Base-by-base conservation (phyloP, 1,140 invertebrate genomes). In the Drosophila pectinifera region DNA sequence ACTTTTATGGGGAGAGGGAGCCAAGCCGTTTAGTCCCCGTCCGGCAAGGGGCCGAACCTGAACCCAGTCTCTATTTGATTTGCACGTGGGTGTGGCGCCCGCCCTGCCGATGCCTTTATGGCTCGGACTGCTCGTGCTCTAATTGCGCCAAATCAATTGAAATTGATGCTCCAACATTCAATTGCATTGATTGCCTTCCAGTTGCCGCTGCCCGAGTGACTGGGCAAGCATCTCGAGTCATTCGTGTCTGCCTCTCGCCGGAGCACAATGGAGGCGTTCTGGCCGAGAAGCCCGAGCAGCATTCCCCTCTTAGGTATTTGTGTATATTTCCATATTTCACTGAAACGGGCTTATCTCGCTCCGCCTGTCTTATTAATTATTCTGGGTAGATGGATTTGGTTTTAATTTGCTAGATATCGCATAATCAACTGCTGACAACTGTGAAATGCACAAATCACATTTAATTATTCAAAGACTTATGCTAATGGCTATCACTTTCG, bases 101-200 rank as follows among this genome's bases (percentile, higher is more conserved):
- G 31, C 26, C 39, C 24, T 34, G 20, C 38, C 36, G 22, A 22
- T 56, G 34, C 64, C 64, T 70, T 45, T 31, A 51, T 28, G 56
- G 48, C 34, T 54, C 72, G 11, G 3, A 24, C 45, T 31, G 51
- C 53, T 65, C 39, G 73, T 68, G 75, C 56, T 73, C 34, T 80
- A 83, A 84, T 79, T 80, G 80, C 64, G 46, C 49, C 39, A 63
- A 82, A 63, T 78, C 62, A 83, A 82, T 82, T 83, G 80, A 78
- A 61, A 83, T 83, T 82, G 79, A 78, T 81, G 78, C 79, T 54
- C 63, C 73, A 55, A 58, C 62, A 65, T 70, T 69, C 63, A 75
- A 80, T 77, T 79, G 36, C 56, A 80, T 77, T 80, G 78, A 82
- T 81, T 81, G 62, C 55, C 62, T 42, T 64, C 45, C 39, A 43